Evolutionary conservation across 2,113 vertebrate genomes (phyloP).

Genomic region (Sinocyclocheilus anophthalmus): DNA sequence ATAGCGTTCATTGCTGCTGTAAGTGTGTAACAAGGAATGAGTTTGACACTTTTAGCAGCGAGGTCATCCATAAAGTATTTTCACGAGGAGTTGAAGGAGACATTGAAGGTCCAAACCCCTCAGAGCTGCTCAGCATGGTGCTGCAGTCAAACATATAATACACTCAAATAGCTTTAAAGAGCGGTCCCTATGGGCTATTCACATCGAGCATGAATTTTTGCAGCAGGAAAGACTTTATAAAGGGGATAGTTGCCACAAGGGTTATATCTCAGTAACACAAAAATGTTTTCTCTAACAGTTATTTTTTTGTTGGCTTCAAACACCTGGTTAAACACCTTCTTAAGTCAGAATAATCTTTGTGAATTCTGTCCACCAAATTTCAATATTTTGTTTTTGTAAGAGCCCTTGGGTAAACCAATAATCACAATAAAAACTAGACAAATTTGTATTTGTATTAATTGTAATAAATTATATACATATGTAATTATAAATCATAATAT

Average conservation of each 20-base stretch:
- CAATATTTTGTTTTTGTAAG: too few relatives aligned
- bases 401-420: too few relatives aligned
- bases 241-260: background rate
- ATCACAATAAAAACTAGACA: too few relatives aligned
- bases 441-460: too few relatives aligned
- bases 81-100: constrained; percentile 47
- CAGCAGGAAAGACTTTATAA: background rate
- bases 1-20: constrained; percentile 16
- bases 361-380: too few relatives aligned
- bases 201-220: background rate
- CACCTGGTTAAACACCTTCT: background rate
- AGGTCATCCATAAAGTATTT: constrained; percentile 46
- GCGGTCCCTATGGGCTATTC: too few relatives aligned
- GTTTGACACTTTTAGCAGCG: constrained; percentile 17
- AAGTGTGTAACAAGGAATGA: constrained; percentile 39
- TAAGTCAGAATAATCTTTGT: background rate
- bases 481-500: too few relatives aligned
- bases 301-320: background rate
- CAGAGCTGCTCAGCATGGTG: background rate
- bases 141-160: background rate
- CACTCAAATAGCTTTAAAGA: too few relatives aligned
- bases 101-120: constrained; percentile 13
- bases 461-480: too few relatives aligned
- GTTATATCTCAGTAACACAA: background rate
- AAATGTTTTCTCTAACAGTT: background rate